phyloP scores from a whole-genome alignment of 2,888 invertebrate species.

The Perizoma flavofasciatum region DNA sequence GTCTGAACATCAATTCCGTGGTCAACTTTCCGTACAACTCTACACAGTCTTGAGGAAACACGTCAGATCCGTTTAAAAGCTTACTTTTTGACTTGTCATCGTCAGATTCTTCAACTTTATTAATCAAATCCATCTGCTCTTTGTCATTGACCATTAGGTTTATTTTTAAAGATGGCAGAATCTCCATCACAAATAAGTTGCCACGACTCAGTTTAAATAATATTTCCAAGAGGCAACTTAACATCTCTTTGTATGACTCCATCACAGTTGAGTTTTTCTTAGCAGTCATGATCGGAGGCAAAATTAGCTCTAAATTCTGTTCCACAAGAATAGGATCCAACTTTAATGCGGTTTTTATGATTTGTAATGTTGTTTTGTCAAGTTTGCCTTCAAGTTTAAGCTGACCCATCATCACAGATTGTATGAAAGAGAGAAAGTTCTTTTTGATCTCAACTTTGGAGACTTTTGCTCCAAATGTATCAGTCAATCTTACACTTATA shows the following conservation, averaged over 20 bases:
- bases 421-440: constrained; percentile 65
- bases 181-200: constrained; percentile 62
- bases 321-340: constrained; percentile 74
- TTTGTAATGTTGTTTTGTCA: constrained; percentile 64
- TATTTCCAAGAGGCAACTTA: constrained; percentile 70
- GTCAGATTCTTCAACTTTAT: constrained; percentile 38
- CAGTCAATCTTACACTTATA: constrained; percentile 65
- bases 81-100: constrained; percentile 59
- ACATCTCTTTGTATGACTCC: constrained; percentile 61
- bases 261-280: constrained; percentile 53
- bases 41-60: constrained; percentile 67
- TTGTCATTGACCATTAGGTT: constrained; percentile 64
- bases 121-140: constrained; percentile 63
- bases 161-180: constrained; percentile 65
- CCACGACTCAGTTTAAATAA: constrained; percentile 75
- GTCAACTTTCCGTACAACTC: constrained; percentile 69
- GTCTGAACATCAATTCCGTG: constrained; percentile 75
- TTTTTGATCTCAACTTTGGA: constrained; percentile 72
- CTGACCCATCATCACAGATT: constrained; percentile 67
- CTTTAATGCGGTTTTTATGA: constrained; percentile 66
- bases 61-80: constrained; percentile 62
- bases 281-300: constrained; percentile 70
- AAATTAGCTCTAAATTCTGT: constrained; percentile 61
- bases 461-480: constrained; percentile 67
- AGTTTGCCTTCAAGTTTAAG: constrained; percentile 68